Base-by-base conservation (phyloP, 2,888 invertebrate genomes). In the Hirtodrosophila alboralis region DNA sequence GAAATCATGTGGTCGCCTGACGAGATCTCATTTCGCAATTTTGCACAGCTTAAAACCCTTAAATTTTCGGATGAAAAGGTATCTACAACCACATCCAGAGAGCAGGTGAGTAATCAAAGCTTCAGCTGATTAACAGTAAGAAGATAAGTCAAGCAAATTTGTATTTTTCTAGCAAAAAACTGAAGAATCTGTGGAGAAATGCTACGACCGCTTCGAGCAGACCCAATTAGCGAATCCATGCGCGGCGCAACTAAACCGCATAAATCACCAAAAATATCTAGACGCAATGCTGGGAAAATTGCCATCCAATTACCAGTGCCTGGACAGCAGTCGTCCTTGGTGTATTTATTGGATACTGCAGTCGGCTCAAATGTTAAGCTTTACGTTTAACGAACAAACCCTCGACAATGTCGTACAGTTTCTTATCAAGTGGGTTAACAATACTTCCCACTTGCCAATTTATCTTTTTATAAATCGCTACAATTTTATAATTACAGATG, bases 261-360 rank as follows among this genome's bases (percentile, higher is more conserved):
- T 92, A 56, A 92, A 92, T 74, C 95, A 96, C 88, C 91, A 92
- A 73, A 89, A 92, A 71, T 93, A 94, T 89, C 91, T 97, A 51
- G 93, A 93, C 78, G 92, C 92, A 74, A 95, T 94, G 84, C 88
- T 97, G 16, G 91, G 91, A 36, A 91, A 92, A 83, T 91, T 97
- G 72, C 94, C 95, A 34, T 91, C 92, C 59, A 92, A 93, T 62
- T 97, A 96, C 87, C 94, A 95, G 93, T 94, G 94, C 87, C 91
- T 99, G 70, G 99, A 99, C 92, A 96, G 97, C 7, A 98, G 98
- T 90, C 93, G 98, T 80, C 95, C 99, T 5, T 99, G 99, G 99
- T 92, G 99, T 62, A 95, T 97, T 84, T 99, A 98, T 89, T 99
- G 99, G 99, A 97, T 96, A 65, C 90, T 98, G 27, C 98, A 99